Evolutionary conservation across 2,113 vertebrate species (phyloP), one percentile per base, ranked within the genome.

Genomic region (Naja naja): DNA sequence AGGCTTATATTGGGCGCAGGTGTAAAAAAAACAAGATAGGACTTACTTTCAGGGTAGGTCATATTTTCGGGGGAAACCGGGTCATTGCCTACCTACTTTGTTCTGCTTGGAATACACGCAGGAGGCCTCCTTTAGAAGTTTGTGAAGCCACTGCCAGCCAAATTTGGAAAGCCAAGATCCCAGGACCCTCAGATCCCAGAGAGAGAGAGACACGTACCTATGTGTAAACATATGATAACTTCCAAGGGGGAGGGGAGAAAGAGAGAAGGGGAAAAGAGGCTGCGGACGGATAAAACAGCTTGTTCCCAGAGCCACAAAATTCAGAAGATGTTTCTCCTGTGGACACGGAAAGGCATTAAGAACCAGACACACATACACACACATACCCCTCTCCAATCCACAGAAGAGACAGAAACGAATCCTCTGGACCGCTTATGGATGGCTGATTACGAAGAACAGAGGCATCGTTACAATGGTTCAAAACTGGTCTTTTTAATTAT

Each of bases 401-500:
- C 97, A 95, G 94, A 97, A 85, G 27, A 45, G n/a, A 10, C 11
- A 0, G 7, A 97, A 97, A 97, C 96, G 95, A 94, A 87, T 97
- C 96, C 96, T 94, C 95, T 95, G 95, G 94, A 95, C 94, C 94
- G 94, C 92, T 69, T 96, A 94, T 64, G 91, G 97, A 95, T 97
- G 96, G 96, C 94, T 97, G 96, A 96, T 96, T 95, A 97, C 96
- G 97, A 96, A 97, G 97, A 97, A 95, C 97, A 97, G 55, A 93
- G 97, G 97, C 98, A 98, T 97, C 94, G 97, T 97, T 98, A 98
- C 97, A 97, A 97, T 95, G 97, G 98, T 98, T 98, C 98, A 98
- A 98, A 98, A 98, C 96, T 96, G 90, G 94, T 97, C 94, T 95
- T 95, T 94, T 94, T 97, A 95, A 96, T 95, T 90, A 95, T 96